Base-by-base conservation (phyloP, 2,113 vertebrate genomes). In the Opisthocomus hoazin region DNA sequence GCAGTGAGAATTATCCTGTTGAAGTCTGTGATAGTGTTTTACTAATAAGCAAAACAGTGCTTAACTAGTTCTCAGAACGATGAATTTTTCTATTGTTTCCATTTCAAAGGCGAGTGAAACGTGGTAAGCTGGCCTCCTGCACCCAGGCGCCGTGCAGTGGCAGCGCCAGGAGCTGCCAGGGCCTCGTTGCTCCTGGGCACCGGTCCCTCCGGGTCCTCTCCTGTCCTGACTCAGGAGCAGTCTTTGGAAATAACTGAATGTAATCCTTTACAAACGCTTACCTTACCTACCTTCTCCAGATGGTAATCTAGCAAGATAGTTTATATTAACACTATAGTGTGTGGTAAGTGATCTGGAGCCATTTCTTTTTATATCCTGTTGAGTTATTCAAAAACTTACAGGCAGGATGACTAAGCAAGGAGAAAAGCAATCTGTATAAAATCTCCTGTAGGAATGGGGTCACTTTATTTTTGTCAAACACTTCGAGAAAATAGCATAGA, bases 341-440 rank as follows among this genome's bases (percentile, higher is more conserved):
- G 74, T 94, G 79, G 64, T 94, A 64, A 68, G 82, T 93, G 76
- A 97, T 94, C 93, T 92, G 63, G 48, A 85, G 88, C 89, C 20
- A 79, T n/a, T 82, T 48, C 60, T 89, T 92, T 87, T 95, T 92
- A 90, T 95, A 93, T 53, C 65, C 69, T 92, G 30, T 76, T 96
- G 45, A 16, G 61, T 69, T 96, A 46, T 96, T 92, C 68, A 89
- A 60, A 89, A 91, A 79, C 65, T 93, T 89, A 63, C 14, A 65
- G 20, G 66, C 69, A 86, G 73, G 60, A 90, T 95, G 90, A 95
- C 96, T 94, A 95, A 97, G 87, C 83, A 96, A 82, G 90, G 69
- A 95, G 75, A 91, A 97, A 89, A 90, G 29, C 56, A 92, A 80
- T 73, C 84, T 84, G 61, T 93, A 82, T 91, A 89, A 93, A 96